Evolutionary conservation across 1,140 invertebrate species (phyloP), one percentile per base, ranked within the genome.

Genomic region (Leptonema lineaticorne): DNA sequence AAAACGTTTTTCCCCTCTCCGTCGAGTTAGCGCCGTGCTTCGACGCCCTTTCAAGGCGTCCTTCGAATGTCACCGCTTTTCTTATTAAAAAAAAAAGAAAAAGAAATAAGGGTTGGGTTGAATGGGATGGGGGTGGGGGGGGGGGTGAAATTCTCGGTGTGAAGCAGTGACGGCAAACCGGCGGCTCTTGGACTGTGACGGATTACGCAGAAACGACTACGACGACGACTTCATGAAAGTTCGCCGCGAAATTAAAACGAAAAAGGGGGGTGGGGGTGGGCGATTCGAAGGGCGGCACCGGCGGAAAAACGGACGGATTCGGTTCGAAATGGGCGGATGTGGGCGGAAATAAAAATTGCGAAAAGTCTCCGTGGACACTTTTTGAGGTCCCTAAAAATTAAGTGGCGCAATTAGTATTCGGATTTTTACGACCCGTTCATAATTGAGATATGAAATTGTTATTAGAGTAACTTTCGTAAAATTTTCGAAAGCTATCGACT

Each of bases 31-130:
- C 29, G 8, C 41, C 66, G 45, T 24, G 29, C 48, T 63, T 46
- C 28, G 41, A 50, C 41, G 27, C 59, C 27, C 16, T 37, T 33
- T 67, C 50, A 56, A 9, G 33, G 58, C 45, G 56, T 53, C 46
- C 59, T 63, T 69, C 59, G 30, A 64, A 64, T 64, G 29, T 57
- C 67, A 53, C 28, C 58, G 28, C 46, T 63, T 62, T 69, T 59
- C 66, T 60, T 67, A 67, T 67, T 67, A 67, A 59, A 59, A 67
- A 59, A 50, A 9, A 9, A 30, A 62, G 11, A 33, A 66, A 64
- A 56, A 45, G 22, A 27, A 41, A 41, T 45, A 9, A 8, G 7
- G 2, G 14, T 7, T 6, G 20, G 6, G 45, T n/a, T 48, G 14
- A 48, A 16, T 16, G 4, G 4, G 50, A 22, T 16, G 22, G 18